A percentile compares a stretch with the other conserved stretches of the same genome.
These are phyloP conservation scores for Ciconia stormi DNA, from an alignment of 2,113 vertebrate species.

Conservation along the genomic window DNA sequence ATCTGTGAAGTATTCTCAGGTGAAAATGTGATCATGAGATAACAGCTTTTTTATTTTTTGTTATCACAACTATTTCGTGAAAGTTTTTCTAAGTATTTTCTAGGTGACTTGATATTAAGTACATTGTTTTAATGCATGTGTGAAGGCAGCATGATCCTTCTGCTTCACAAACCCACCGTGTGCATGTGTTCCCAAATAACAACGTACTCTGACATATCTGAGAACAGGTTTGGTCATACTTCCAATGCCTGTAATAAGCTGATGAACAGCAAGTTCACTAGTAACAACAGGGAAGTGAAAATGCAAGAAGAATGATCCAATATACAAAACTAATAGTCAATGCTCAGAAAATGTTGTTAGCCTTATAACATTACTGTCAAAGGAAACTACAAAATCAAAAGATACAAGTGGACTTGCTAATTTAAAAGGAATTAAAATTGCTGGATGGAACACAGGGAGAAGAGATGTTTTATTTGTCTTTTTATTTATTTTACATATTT, in stretches of 20 bases:
- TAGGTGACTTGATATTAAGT: neutral
- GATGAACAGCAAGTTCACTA: neutral
- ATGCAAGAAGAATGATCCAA: neutral
- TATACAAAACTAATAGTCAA: neutral
- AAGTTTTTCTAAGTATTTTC: neutral
- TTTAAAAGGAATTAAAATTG: neutral
- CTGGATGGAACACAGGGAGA: neutral
- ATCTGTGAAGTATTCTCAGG: neutral
- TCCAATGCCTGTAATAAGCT: neutral
- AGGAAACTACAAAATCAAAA: neutral
- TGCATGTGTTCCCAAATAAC: neutral
- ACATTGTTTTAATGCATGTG: neutral
- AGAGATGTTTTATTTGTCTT: neutral
- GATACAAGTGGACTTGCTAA: neutral
- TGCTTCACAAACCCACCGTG: neutral
- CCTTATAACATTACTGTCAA: neutral
- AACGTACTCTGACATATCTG: neutral
- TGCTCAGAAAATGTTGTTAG: neutral
- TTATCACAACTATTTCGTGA: neutral
- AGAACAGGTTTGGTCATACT: neutral
- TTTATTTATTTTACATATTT: constrained; percentile 27
- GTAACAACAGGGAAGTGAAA: neutral
- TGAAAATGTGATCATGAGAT: rapidly evolving
- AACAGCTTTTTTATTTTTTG: neutral
- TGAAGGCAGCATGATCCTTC: neutral